Evolutionary conservation across 1,140 invertebrate species (phyloP).

Genomic region (Zeugodacus cucurbitae): DNA sequence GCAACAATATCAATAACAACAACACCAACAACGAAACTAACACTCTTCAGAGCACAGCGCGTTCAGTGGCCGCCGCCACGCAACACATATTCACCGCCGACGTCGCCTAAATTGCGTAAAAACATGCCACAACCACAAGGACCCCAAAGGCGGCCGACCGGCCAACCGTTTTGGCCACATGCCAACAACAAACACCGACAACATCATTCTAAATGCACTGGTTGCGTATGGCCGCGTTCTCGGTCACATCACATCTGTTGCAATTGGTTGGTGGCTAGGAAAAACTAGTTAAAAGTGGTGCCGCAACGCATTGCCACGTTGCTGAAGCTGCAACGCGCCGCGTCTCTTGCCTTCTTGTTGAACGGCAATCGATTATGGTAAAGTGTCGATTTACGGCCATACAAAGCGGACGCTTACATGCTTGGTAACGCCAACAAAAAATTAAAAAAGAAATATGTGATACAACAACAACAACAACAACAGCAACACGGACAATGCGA

Average conservation of each 20-base stretch:
- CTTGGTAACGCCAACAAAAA: conserved; percentile 1
- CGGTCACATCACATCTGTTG: conserved; percentile 41
- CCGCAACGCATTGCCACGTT: conserved; percentile 16
- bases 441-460: background rate
- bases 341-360: background rate
- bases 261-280: conserved; percentile 17
- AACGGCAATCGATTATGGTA: conserved; percentile 42
- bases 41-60: background rate
- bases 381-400: conserved; percentile 46
- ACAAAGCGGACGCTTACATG: conserved; percentile 41
- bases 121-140: conserved; percentile 7
- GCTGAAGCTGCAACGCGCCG: conserved; percentile 44
- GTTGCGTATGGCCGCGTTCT: conserved; percentile 29
- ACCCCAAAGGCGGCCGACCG: background rate
- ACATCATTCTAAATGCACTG: background rate
- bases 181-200: background rate
- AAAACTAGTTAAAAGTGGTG: conserved; percentile 14
- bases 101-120: conserved; percentile 36
- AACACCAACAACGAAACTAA: background rate
- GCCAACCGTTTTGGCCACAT: background rate
- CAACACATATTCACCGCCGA: conserved; percentile 32
- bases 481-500: background rate
- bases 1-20: background rate
- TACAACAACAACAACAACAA: background rate
- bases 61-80: background rate